A percentile compares a stretch with the other conserved stretches of the same genome.
These are phyloP conservation scores for Tachina fera DNA, from an alignment of 2,888 invertebrate genomes.

Conservation along the genomic window DNA sequence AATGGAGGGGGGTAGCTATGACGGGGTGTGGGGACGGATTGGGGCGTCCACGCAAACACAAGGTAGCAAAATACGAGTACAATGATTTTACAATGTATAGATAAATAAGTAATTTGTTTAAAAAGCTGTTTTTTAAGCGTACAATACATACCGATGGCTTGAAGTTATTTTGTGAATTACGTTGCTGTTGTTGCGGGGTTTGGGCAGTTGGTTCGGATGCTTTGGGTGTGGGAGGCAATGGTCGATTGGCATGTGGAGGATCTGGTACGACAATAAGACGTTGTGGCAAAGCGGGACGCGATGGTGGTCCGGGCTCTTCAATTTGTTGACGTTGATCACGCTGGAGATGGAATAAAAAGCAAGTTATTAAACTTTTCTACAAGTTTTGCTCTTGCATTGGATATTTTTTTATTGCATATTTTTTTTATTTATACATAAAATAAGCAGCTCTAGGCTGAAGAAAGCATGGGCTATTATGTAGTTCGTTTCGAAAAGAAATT, in stretches of 20 bases:
- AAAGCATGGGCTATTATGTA: too few relatives aligned
- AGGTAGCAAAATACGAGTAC: conserved; percentile 26
- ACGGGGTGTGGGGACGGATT: neutral
- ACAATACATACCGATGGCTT: conserved; percentile 90
- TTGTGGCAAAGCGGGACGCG: conserved; percentile 94
- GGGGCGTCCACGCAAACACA: conserved; percentile 43
- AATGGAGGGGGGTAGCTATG: conserved; percentile 10
- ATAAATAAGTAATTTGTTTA: neutral
- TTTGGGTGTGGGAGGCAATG: conserved; percentile 83
- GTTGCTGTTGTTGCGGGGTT: conserved; percentile 87
- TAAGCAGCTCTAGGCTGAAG: too few relatives aligned
- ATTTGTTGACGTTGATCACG: conserved; percentile 83
- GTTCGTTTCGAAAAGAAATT: too few relatives aligned
- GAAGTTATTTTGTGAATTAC: conserved; percentile 92
- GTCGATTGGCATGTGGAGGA: conserved; percentile 84
- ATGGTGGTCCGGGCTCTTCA: conserved; percentile 93
- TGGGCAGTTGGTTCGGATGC: conserved; percentile 80
- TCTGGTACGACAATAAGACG: conserved; percentile 96
- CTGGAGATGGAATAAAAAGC: conserved; percentile 63
- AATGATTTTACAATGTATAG: conserved; percentile 23
- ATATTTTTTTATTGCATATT: too few relatives aligned
- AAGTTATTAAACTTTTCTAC: neutral
- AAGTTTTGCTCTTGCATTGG: neutral
- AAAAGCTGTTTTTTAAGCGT: conserved; percentile 18
- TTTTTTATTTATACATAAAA: too few relatives aligned